Conservation (phyloP, 2,797 vertebrate species). For the Adelosebastes latens region DNA sequence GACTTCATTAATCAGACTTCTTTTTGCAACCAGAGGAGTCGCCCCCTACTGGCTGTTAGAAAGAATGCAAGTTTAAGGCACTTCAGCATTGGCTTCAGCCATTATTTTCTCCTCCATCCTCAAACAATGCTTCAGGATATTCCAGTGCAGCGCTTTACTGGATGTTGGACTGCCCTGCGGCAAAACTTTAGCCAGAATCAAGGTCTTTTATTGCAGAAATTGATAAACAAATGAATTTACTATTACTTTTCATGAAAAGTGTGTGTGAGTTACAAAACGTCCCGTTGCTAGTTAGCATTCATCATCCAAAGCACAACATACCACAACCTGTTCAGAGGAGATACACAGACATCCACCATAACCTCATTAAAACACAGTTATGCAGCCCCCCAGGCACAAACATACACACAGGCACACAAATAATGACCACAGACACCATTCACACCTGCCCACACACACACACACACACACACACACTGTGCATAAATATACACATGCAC, state of each 20-base stretch:
- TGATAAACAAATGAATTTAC: neutral
- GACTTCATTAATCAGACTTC: too few relatives aligned
- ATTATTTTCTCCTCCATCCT: neutral
- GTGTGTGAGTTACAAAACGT: neutral
- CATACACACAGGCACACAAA: constrained; percentile 7
- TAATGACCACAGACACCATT: constrained; percentile 15
- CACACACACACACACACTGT: neutral
- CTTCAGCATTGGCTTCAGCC: too few relatives aligned
- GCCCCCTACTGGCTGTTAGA: too few relatives aligned
- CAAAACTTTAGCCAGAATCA: neutral
- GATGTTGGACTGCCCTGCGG: neutral
- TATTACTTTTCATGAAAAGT: neutral
- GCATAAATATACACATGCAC: neutral
- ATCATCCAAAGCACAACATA: neutral
- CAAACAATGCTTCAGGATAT: neutral
- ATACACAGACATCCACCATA: constrained; percentile 3
- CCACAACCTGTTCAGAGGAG: neutral
- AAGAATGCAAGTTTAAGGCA: too few relatives aligned
- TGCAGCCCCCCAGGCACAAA: neutral
- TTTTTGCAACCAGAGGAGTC: too few relatives aligned
- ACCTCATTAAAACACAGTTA: constrained; percentile 6
- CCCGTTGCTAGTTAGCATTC: neutral
- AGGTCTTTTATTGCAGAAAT: neutral
- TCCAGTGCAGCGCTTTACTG: neutral
- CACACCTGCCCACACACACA: neutral